Conservation (phyloP, 2,797 vertebrate species). For the Aulostomus chinensis region DNA sequence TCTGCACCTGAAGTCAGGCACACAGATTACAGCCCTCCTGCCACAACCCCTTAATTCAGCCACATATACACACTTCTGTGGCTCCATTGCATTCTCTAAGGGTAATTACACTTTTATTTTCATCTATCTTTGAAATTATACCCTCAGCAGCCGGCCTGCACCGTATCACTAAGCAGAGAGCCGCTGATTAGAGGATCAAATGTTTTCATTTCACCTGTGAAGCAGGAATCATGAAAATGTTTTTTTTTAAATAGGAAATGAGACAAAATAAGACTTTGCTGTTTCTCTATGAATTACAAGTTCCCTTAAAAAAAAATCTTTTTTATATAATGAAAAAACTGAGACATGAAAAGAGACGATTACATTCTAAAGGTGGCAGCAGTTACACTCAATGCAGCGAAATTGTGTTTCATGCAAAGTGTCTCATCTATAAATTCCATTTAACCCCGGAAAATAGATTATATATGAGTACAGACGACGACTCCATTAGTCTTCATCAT, state of each 20-base stretch:
- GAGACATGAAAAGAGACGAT: too few species aligned
- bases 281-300: background rate
- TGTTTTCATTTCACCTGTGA: constrained; percentile 17
- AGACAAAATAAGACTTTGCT: background rate
- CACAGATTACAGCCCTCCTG: constrained; percentile 28
- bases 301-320: too few species aligned
- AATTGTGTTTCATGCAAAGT: too few species aligned
- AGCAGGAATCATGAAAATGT: constrained; percentile 1
- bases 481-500: too few species aligned
- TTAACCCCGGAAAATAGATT: too few species aligned
- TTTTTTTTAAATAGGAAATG: background rate
- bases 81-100: constrained; percentile 21
- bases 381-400: too few species aligned
- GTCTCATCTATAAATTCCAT: too few species aligned
- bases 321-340: too few species aligned
- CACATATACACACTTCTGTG: constrained; percentile 9
- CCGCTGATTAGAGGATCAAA: constrained; percentile 37
- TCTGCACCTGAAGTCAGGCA: constrained; percentile 25
- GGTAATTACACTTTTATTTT: constrained; percentile 58
- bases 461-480: too few species aligned
- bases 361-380: too few species aligned
- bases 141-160: constrained; percentile 14
- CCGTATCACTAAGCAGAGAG: constrained; percentile 6
- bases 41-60: constrained; percentile 51
- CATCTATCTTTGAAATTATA: constrained; percentile 63